phyloP scores from a whole-genome alignment of 2,888 invertebrate species.

The Agrenia bidenticulata region DNA sequence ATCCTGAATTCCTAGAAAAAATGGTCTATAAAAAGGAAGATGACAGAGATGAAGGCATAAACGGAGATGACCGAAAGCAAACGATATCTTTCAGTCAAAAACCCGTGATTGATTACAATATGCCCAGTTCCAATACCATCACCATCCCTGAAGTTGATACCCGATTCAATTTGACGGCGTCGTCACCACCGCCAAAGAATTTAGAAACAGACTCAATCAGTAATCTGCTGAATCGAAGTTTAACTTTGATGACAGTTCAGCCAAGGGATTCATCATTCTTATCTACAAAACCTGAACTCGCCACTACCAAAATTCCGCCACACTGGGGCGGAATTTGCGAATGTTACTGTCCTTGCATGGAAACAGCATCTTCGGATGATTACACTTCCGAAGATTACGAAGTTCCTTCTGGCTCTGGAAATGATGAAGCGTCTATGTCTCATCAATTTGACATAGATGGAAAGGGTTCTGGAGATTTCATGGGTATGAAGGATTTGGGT shows the following conservation, averaged over 20 bases:
- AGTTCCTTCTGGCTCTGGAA: conserved; percentile 10
- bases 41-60: conserved; percentile 7
- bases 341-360: conserved; percentile 48
- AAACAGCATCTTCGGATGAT: conserved; percentile 18
- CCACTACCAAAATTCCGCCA: conserved; percentile 13
- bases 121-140: conserved; percentile 16
- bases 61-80: conserved; percentile 7
- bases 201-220: background rate
- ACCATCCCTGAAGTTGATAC: too few species aligned
- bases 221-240: background rate
- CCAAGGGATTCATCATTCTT: background rate
- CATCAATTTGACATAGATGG: background rate
- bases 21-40: conserved; percentile 2
- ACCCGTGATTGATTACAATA: conserved; percentile 43
- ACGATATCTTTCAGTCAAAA: conserved; percentile 30
- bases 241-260: conserved; percentile 1
- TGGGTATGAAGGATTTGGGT: conserved; percentile 11
- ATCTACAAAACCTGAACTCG: conserved; percentile 1
- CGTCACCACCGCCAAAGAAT: background rate
- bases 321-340: conserved; percentile 44
- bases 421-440: background rate
- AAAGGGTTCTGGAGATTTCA: conserved; percentile 20
- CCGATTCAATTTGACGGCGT: too few species aligned
- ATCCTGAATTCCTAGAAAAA: background rate
- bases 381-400: too few species aligned